Percentiles rank a stretch among this genome's conserved stretches.
phyloP scores from a whole-genome alignment of 2,113 vertebrate genomes.

The Pan paniscus region DNA sequence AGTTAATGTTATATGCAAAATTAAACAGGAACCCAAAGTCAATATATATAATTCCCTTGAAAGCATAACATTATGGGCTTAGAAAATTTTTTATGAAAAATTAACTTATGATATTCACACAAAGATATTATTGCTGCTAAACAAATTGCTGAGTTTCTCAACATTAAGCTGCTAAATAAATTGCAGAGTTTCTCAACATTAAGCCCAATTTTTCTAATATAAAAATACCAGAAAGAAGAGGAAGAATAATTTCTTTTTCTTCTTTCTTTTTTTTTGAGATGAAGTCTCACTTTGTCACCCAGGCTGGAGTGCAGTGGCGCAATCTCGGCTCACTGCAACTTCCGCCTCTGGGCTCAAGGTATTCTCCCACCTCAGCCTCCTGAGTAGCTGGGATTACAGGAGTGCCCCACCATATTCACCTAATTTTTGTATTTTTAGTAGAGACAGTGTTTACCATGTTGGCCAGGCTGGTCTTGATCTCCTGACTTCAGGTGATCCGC shows the following conservation, averaged over 20 bases:
- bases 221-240: background rate
- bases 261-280: background rate
- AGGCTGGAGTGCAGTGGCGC: background rate
- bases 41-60: background rate
- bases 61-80: background rate
- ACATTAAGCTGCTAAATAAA: background rate
- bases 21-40: background rate
- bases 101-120: background rate
- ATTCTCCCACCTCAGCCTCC: background rate
- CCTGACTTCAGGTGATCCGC: background rate
- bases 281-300: background rate
- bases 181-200: background rate
- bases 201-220: background rate
- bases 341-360: background rate
- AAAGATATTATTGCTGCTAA: conserved; percentile 20
- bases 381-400: background rate
- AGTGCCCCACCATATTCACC: background rate
- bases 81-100: conserved; percentile 23
- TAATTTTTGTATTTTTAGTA: background rate
- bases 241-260: background rate
- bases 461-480: background rate
- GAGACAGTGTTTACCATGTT: background rate
- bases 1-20: conserved; percentile 51
- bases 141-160: background rate
- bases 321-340: background rate